Percentiles rank a stretch among this genome's conserved stretches.
Evolutionary conservation across 1,140 invertebrate species (phyloP).

Genomic region (Pogonus chalceus): DNA sequence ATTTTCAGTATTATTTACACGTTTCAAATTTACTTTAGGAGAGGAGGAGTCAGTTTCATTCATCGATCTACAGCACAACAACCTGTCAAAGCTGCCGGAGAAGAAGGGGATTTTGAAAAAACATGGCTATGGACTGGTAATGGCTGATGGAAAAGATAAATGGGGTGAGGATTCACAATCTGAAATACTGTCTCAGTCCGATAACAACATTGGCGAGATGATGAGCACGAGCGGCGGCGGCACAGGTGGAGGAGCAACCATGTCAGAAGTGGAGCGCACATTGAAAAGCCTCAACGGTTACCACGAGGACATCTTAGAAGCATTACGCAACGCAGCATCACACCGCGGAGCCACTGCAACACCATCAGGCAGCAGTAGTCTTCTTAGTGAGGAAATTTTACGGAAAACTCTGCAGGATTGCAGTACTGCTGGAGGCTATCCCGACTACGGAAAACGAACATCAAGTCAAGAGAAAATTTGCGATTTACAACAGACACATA

Average conservation of each 20-base stretch:
- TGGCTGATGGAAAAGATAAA: constrained; percentile 51
- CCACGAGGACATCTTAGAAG: constrained; percentile 84
- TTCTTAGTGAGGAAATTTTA: constrained; percentile 50
- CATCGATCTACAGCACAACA: constrained; percentile 68
- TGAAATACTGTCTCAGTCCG: constrained; percentile 56
- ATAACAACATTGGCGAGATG: constrained; percentile 46
- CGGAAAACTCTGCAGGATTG: constrained; percentile 57
- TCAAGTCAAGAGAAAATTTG: constrained; percentile 56
- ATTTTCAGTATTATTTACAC: not conserved
- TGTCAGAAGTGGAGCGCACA: constrained; percentile 69
- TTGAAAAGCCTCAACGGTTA: constrained; percentile 82
- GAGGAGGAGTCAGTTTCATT: constrained; percentile 72
- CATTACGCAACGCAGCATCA: constrained; percentile 66
- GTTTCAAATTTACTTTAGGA: constrained; percentile 38
- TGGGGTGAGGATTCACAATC: constrained; percentile 61
- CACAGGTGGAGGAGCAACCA: constrained; percentile 44
- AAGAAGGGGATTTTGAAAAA: constrained; percentile 85
- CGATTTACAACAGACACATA: constrained; percentile 40
- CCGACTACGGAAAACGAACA: constrained; percentile 48
- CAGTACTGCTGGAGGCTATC: constrained; percentile 37
- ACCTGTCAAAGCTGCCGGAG: constrained; percentile 66
- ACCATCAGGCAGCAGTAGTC: constrained; percentile 46
- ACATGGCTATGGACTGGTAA: constrained; percentile 62
- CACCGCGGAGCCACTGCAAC: constrained; percentile 53
- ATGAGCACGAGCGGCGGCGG: constrained; percentile 36